Conservation (phyloP, 2,113 vertebrate species). For the Condylura cristata region DNA sequence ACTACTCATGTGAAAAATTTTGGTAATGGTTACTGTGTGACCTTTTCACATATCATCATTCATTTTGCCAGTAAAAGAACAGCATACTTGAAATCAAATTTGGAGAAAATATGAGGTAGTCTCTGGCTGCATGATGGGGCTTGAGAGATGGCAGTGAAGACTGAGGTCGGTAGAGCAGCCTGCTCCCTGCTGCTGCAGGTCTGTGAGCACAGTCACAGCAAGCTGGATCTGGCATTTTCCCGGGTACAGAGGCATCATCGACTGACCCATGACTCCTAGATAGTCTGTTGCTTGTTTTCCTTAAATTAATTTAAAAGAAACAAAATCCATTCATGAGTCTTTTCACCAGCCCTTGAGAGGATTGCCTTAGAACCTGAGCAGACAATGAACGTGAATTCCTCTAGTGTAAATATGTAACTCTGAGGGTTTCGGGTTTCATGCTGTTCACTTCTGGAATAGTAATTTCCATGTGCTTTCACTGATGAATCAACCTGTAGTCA, state of each 20-base stretch:
- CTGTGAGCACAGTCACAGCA: neutral
- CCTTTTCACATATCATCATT: neutral
- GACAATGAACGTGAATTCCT: constrained; percentile 29
- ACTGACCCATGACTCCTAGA: neutral
- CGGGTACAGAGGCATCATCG: neutral
- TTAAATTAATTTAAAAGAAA: neutral
- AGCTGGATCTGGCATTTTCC: constrained; percentile 10
- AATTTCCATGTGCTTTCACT: constrained; percentile 58
- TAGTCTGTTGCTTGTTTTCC: constrained; percentile 24
- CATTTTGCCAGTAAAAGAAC: neutral
- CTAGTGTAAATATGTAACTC: constrained; percentile 21
- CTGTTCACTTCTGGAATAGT: constrained; percentile 37
- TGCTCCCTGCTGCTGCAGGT: neutral
- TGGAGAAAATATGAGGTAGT: neutral
- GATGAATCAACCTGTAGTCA: constrained; percentile 64
- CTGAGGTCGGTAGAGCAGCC: neutral
- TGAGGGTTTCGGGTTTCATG: constrained; percentile 54
- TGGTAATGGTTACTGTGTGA: neutral
- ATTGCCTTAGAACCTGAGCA: constrained; percentile 51
- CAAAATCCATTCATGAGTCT: neutral
- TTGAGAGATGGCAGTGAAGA: neutral
- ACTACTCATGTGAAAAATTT: neutral
- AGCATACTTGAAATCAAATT: neutral
- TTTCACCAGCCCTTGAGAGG: neutral
- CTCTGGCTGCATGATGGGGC: neutral